Evolutionary conservation across 2,797 vertebrate genomes (phyloP).

Genomic region (Naso thynnoides): DNA sequence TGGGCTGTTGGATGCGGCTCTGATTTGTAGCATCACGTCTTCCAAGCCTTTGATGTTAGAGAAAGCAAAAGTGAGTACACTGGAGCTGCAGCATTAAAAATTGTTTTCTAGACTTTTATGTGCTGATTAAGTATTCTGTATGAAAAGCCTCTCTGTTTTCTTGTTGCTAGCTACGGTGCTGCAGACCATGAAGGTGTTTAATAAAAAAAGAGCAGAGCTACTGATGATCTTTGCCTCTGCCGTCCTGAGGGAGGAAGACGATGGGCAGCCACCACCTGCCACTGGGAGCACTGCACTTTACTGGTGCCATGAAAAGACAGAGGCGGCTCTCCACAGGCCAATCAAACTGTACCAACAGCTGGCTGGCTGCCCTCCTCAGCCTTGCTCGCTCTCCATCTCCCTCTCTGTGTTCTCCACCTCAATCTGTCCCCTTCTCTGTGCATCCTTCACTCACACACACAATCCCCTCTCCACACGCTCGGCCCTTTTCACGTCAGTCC

Average conservation of each 20-base stretch:
- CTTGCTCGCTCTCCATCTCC: conserved; percentile 49
- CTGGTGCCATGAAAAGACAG: conserved; percentile 81
- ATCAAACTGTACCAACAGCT: conserved; percentile 87
- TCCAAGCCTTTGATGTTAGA: conserved; percentile 65
- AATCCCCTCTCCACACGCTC: not conserved
- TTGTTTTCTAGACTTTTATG: conserved; percentile 61
- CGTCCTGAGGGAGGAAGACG: conserved; percentile 52
- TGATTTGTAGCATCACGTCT: conserved; percentile 65
- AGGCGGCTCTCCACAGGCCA: conserved; percentile 83
- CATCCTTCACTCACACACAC: conserved; percentile 42
- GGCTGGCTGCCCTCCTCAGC: conserved; percentile 83
- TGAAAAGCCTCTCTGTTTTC: conserved; percentile 64
- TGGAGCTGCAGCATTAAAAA: conserved; percentile 55
- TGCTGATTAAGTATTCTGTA: conserved; percentile 69
- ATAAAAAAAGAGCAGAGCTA: conserved; percentile 68
- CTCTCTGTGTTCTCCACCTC: conserved; percentile 49
- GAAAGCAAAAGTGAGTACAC: conserved; percentile 39
- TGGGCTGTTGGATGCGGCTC: conserved; percentile 57
- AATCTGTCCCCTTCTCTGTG: conserved; percentile 40
- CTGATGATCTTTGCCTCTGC: conserved; percentile 69
- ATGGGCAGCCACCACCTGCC: conserved; percentile 81
- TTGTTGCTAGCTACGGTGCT: conserved; percentile 45
- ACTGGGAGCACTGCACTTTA: conserved; percentile 81
- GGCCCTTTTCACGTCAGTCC: conserved; percentile 34
- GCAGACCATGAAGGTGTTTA: conserved; percentile 78